Evolutionary conservation across 2,797 vertebrate species (phyloP).

Genomic region (Lacerta bilineata): DNA sequence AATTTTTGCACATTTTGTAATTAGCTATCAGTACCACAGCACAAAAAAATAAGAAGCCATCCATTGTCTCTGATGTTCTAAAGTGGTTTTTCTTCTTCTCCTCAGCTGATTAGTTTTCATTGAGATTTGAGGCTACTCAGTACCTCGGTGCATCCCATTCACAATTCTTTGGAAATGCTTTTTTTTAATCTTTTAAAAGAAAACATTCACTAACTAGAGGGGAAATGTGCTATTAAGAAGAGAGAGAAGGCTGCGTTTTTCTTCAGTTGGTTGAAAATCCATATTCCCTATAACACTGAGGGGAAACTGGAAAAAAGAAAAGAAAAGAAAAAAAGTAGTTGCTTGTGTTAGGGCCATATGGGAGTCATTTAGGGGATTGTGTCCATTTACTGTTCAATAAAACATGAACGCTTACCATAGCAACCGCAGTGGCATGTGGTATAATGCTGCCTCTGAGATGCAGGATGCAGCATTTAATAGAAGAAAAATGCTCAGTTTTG

Average conservation of each 20-base stretch:
- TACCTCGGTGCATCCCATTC: slow-evolving; percentile 16
- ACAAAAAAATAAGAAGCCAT: neutral
- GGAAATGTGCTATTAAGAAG: slow-evolving; percentile 10
- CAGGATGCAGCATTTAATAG: slow-evolving; percentile 60
- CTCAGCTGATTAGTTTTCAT: neutral
- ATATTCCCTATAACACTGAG: slow-evolving; percentile 22
- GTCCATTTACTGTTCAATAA: slow-evolving; percentile 75
- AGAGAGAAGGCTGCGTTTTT: neutral
- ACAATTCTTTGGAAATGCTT: slow-evolving; percentile 3
- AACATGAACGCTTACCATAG: slow-evolving; percentile 76
- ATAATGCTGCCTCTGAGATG: slow-evolving; percentile 43
- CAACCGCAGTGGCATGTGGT: slow-evolving; percentile 62
- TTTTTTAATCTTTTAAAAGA: neutral
- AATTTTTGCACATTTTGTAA: neutral
- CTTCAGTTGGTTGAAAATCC: slow-evolving; percentile 32
- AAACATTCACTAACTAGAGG: neutral
- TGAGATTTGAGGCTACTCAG: slow-evolving; percentile 27
- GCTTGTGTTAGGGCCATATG: slow-evolving; percentile 52
- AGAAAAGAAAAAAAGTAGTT: neutral
- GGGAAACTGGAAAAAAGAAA: neutral
- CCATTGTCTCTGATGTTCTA: neutral
- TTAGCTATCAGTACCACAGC: neutral
- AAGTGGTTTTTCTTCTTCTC: neutral
- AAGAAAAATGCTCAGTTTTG: slow-evolving; percentile 53
- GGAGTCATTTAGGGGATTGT: slow-evolving; percentile 66